Evolutionary conservation across 2,888 invertebrate genomes (phyloP), one percentile per base, ranked within the genome.

Genomic region (Malthinus flaveolus): DNA sequence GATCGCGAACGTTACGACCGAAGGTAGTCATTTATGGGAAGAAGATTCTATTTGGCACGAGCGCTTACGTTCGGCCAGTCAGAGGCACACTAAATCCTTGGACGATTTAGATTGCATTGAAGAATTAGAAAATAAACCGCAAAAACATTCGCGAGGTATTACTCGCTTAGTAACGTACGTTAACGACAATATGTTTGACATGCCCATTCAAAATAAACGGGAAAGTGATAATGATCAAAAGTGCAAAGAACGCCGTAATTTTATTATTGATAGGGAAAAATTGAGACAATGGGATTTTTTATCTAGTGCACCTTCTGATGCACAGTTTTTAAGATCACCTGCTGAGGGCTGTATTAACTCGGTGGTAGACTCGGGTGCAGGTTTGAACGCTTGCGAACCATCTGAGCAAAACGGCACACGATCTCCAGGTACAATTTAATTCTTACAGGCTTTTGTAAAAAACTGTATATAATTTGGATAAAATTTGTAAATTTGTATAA

Each of bases 241-340:
- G n/a, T n/a, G 71, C 32, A 77, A 65, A 69, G 72, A 69, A 64
- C 73, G 74, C 64, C 70, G 69, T 54, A 75, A 70, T 68, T 79
- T 78, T 67, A 73, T 74, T 77, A 86, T 92, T 71, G 93, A 93
- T 80, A 86, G 93, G 70, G 93, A 93, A 80, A 92, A 90, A 68
- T 83, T 93, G 68, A 84, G 93, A 50, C 93, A 93, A 74, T 93
- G 93, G 93, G 93, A 93, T 80, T 84, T 92, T 71, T 85, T 93
- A 87, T 93, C 93, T 59, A 92, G 92, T 82, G 92, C 79, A 47
- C 78, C 79, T 47, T 74, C 76, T 37, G 76, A 77, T 65, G 71
- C 74, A 66, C 76, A 76, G 61, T 62, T 66, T 45, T 59, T 63
- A 34, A 57, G 64, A 66, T 64, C 67, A 58, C 73, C 73, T 66